Percentiles rank a stretch among this genome's conserved stretches.
These are phyloP conservation scores for Syrista parreyssii DNA, from an alignment of 2,888 invertebrate species.

Conservation along the genomic window DNA sequence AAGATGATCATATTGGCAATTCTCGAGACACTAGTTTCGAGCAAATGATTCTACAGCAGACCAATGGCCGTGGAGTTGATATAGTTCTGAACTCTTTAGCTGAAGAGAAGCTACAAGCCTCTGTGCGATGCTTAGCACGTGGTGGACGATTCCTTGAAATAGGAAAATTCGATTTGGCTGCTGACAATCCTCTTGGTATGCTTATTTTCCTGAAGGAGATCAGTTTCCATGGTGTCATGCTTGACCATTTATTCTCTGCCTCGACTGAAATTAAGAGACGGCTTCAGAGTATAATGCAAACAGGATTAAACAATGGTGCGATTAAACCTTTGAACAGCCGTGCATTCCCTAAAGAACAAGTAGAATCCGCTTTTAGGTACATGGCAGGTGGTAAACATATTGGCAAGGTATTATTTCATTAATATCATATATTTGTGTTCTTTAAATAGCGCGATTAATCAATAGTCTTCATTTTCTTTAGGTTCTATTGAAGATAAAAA, in stretches of 20 bases:
- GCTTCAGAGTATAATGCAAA: conserved; percentile 70
- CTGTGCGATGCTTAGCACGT: conserved; percentile 71
- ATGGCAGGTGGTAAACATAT: conserved; percentile 81
- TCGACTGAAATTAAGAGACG: conserved; percentile 68
- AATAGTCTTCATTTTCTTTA: conserved; percentile 17
- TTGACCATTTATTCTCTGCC: conserved; percentile 75
- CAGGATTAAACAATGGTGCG: conserved; percentile 75
- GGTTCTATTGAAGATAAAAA: conserved; percentile 52
- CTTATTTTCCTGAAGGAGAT: conserved; percentile 77
- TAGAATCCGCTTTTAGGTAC: conserved; percentile 79
- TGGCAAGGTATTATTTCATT: conserved; percentile 73
- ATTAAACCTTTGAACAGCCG: conserved; percentile 77
- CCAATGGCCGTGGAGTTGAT: conserved; percentile 90
- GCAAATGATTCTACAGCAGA: conserved; percentile 81
- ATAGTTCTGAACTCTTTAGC: conserved; percentile 90
- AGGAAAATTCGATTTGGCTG: conserved; percentile 84
- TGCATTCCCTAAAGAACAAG: conserved; percentile 73
- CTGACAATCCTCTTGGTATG: conserved; percentile 75
- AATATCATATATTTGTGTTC: conserved; percentile 8
- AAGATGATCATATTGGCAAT: conserved; percentile 81
- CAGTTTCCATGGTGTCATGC: conserved; percentile 81
- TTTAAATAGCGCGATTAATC: background rate
- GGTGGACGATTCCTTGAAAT: conserved; percentile 85
- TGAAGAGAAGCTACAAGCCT: conserved; percentile 88
- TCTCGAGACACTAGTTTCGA: conserved; percentile 91